Base-by-base conservation (phyloP, 2,888 invertebrate genomes). In the Spilosoma lubricipeda region DNA sequence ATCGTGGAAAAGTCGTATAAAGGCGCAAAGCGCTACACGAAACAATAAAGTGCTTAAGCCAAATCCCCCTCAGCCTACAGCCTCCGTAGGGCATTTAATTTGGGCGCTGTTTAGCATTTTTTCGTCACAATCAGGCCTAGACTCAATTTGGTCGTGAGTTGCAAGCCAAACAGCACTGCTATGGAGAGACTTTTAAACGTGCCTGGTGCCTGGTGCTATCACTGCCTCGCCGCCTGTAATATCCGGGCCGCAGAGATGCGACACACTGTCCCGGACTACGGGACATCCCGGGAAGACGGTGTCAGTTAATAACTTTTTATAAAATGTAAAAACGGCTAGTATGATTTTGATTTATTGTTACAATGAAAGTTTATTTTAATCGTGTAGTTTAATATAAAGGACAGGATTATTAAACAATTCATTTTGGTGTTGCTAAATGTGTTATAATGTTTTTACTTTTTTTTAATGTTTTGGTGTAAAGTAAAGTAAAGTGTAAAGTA, bases 131-230 rank as follows among this genome's bases (percentile, higher is more conserved):
- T 81, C 85, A 81, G 79, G 45, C 79, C 83, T 84, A 84, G 85
- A 85, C 85, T 86, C 85, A 82, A 87, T 87, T 85, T 83, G 64
- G 74, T 80, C 76, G 83, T 84, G 85, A 88, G 88, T 85, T 82
- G 83, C 72, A 78, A 79, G 68, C 75, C 80, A 86, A 85, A 82
- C 82, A 81, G 72, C n/a, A 69, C 72, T 42, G 76, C 74, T 52
- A 33, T 75, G 69, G 56, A 76, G 75, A 72, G 73, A 83, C 82
- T 77, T 72, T 80, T 71, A 80, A 76, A 70, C 42, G 56, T 71
- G 81, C 81, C 72, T n/a, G n/a, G n/a, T n/a, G 78, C 73, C n/a
- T n/a, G n/a, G n/a, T 30, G 56, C 39, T n/a, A 20, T 27, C 65
- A 36, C 36, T 52, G 33, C 73, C 73, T 73, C 76, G 23, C 73